Percentiles rank a stretch among this genome's conserved stretches.
Evolutionary conservation across 2,797 vertebrate species (phyloP).

Genomic region (Hafferia zeledoni): DNA sequence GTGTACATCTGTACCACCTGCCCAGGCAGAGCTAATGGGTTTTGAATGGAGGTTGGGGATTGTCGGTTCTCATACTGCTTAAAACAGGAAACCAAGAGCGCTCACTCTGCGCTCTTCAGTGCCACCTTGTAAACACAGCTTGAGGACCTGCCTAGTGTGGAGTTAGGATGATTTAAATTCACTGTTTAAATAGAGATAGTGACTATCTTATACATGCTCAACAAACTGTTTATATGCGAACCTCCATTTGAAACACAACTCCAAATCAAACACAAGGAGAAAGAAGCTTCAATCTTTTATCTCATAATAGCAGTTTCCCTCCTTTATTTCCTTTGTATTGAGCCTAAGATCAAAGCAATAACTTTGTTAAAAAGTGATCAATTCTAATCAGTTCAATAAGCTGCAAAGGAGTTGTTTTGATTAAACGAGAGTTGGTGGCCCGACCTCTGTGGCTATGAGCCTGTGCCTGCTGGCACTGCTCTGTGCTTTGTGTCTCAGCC

Average conservation of each 20-base stretch:
- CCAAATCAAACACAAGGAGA: not conserved
- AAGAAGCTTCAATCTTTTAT: not conserved
- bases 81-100: not conserved
- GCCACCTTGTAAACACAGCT: not conserved
- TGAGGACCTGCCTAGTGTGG: not conserved
- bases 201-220: not conserved
- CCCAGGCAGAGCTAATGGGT: not conserved
- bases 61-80: accelerated
- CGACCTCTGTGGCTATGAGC: not conserved
- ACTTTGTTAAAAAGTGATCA: not conserved
- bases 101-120: not conserved
- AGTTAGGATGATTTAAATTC: not conserved
- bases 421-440: not conserved
- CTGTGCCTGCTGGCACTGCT: not conserved
- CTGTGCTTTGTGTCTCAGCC: not conserved
- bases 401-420: not conserved
- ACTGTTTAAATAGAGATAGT: not conserved
- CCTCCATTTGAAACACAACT: not conserved
- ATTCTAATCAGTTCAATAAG: not conserved
- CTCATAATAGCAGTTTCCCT: not conserved
- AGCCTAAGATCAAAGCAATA: not conserved
- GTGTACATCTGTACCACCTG: accelerated
- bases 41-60: not conserved
- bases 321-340: not conserved
- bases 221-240: not conserved